These are phyloP conservation scores for Nezara viridula DNA, from an alignment of 2,888 invertebrate species.

Conservation along the genomic window DNA sequence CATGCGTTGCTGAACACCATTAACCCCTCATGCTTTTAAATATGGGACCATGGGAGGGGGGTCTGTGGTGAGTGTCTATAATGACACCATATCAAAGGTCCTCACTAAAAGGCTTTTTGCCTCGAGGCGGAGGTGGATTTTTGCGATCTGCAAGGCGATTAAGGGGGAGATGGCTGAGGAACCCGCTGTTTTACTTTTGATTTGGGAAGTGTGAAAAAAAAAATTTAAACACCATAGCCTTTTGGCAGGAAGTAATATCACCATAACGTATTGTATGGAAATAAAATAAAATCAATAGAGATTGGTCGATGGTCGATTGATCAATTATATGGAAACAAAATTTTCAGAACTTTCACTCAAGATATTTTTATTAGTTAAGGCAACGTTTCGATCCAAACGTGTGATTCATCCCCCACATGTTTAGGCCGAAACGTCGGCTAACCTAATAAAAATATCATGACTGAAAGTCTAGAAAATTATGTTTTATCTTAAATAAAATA, in stretches of 20 bases:
- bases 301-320: no score
- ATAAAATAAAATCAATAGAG: not conserved
- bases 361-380: no score
- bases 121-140: slow-evolving; percentile 47
- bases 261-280: not conserved
- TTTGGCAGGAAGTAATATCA: not conserved
- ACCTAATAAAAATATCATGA: no score
- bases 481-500: no score
- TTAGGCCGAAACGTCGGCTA: no score
- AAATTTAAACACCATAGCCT: not conserved
- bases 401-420: no score
- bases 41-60: slow-evolving; percentile 14
- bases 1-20: slow-evolving; percentile 15
- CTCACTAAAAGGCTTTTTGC: slow-evolving; percentile 55
- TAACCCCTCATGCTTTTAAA: slow-evolving; percentile 54
- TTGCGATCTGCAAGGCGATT: slow-evolving; percentile 42
- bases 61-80: slow-evolving; percentile 39
- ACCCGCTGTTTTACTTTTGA: not conserved
- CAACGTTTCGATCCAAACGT: no score
- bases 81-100: slow-evolving; percentile 54
- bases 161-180: slow-evolving; percentile 21
- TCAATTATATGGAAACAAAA: no score
- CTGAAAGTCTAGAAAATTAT: no score
- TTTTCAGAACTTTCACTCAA: no score
- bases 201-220: not conserved